These are phyloP conservation scores for Poecilobothrus nobilitatus DNA, from an alignment of 2,888 invertebrate genomes.

Conservation along the genomic window DNA sequence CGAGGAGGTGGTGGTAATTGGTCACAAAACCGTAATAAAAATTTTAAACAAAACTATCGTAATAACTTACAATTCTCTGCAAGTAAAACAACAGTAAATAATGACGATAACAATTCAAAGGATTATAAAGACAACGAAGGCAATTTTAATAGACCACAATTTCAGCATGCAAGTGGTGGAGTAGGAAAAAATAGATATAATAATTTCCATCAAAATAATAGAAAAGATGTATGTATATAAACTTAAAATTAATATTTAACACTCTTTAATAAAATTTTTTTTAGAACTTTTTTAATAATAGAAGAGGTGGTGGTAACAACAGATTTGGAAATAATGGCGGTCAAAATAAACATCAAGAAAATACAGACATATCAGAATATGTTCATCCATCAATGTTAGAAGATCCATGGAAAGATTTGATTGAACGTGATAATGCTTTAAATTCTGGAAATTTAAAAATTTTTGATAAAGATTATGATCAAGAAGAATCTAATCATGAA, in stretches of 20 bases:
- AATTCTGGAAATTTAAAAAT: conserved; percentile 26
- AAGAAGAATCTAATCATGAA: conserved; percentile 10
- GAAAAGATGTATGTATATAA: background rate
- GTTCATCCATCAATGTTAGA: conserved; percentile 38
- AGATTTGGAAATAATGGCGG: conserved; percentile 13
- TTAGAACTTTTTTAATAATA: background rate
- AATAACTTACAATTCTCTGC: conserved; percentile 15
- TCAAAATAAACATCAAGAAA: background rate
- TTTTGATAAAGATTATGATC: background rate
- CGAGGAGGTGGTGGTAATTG: conserved; percentile 8
- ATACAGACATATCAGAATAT: conserved; percentile 22
- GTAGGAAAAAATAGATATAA: background rate
- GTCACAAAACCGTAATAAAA: conserved; percentile 10
- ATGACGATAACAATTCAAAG: too few relatives aligned
- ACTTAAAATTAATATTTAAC: background rate
- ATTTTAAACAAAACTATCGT: conserved; percentile 17
- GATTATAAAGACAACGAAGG: background rate
- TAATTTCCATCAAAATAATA: background rate
- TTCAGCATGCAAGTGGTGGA: background rate
- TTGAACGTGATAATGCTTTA: conserved; percentile 31
- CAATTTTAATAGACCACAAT: background rate
- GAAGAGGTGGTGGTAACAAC: conserved; percentile 11
- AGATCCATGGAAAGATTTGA: conserved; percentile 38
- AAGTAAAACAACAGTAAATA: background rate
- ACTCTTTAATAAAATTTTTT: background rate